Conservation (phyloP, 2,113 vertebrate genomes). For the Lycocorax pyrrhopterus region DNA sequence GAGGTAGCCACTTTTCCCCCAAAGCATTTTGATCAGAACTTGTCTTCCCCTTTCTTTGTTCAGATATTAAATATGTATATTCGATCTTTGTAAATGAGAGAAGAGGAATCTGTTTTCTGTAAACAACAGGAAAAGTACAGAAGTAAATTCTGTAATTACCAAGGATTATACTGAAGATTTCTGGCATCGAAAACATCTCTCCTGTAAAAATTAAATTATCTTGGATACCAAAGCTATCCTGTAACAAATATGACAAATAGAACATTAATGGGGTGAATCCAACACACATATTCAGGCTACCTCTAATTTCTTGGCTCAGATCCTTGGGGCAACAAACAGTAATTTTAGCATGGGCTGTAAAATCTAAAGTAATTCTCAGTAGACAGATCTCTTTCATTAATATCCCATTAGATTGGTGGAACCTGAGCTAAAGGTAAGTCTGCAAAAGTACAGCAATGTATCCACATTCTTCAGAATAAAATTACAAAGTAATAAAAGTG, state of each 20-base stretch:
- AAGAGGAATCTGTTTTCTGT: background rate
- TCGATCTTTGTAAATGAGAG: background rate
- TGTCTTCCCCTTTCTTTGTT: background rate
- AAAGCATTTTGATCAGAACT: background rate
- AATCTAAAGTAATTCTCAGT: background rate
- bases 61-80: background rate
- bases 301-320: background rate
- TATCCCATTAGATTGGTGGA: background rate
- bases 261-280: background rate
- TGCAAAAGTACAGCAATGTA: accelerated
- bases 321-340: background rate
- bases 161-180: background rate
- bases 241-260: background rate
- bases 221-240: background rate
- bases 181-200: background rate
- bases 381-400: background rate
- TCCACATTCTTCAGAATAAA: background rate
- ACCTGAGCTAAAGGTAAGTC: background rate
- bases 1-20: background rate
- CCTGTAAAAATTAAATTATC: background rate
- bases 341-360: background rate
- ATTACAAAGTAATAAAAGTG: background rate
- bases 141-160: background rate
- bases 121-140: background rate
- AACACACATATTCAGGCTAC: background rate